Evolutionary conservation across 1,140 invertebrate genomes (phyloP).

Genomic region (Hyles vespertilio): DNA sequence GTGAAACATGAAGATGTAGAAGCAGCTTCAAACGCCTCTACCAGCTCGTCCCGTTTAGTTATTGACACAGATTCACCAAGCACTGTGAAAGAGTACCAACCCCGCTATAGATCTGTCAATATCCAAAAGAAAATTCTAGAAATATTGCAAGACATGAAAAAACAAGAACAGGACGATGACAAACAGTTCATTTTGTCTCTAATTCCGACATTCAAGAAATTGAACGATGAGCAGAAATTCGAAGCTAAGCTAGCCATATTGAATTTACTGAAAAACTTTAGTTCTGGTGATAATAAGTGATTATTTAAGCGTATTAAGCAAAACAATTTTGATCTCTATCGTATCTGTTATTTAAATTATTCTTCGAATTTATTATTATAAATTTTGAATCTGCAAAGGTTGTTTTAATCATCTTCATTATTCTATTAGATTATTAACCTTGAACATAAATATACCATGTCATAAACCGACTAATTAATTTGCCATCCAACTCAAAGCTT

Average conservation of each 20-base stretch:
- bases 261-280: constrained; percentile 26
- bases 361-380: too few relatives aligned
- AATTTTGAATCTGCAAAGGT: too few relatives aligned
- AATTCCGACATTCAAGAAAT: constrained; percentile 33
- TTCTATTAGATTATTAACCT: too few relatives aligned
- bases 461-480: too few relatives aligned
- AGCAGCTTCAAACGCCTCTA: not conserved
- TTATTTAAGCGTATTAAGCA: too few relatives aligned
- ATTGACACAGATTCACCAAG: constrained; percentile 6
- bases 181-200: constrained; percentile 37
- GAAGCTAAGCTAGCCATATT: constrained; percentile 40
- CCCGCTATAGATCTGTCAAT: constrained; percentile 12
- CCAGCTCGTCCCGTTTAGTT: constrained; percentile 4
- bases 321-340: too few relatives aligned
- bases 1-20: constrained; percentile 15
- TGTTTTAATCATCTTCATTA: too few relatives aligned
- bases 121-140: constrained; percentile 23
- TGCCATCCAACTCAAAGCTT: too few relatives aligned
- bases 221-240: constrained; percentile 34
- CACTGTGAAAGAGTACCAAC: not conserved
- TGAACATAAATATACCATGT: too few relatives aligned
- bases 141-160: constrained; percentile 29
- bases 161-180: constrained; percentile 34
- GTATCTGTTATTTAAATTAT: too few relatives aligned
- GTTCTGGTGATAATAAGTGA: too few relatives aligned